A percentile compares a stretch with the other conserved stretches of the same genome.
Evolutionary conservation across 2,113 vertebrate species (phyloP).

Genomic region (Hippopotamus amphibius): DNA sequence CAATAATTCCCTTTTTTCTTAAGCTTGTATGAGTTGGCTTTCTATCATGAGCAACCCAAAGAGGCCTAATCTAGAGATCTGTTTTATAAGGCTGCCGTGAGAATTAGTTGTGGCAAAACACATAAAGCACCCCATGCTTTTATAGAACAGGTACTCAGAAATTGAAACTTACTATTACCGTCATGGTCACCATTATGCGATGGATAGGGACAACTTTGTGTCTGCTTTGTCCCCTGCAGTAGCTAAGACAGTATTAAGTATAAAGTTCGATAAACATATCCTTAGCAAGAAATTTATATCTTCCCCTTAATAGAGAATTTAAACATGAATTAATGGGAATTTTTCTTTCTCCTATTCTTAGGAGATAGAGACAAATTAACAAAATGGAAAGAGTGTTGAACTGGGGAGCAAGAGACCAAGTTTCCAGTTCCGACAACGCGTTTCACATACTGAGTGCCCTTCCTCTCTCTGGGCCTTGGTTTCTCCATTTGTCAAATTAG

Average conservation of each 20-base stretch:
- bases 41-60: background rate
- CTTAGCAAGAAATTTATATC: background rate
- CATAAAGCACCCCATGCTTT: background rate
- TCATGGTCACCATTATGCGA: background rate
- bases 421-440: background rate
- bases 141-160: background rate
- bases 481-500: conserved; percentile 7
- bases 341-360: conserved; percentile 48
- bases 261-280: background rate
- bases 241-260: background rate
- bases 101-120: conserved; percentile 11
- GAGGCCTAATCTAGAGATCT: background rate
- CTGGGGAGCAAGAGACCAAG: background rate
- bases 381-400: conserved; percentile 17
- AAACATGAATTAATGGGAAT: background rate
- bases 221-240: background rate
- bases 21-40: conserved; percentile 43
- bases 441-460: background rate
- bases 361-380: background rate
- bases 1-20: background rate
- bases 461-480: background rate
- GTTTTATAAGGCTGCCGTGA: background rate
- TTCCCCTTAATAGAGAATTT: background rate
- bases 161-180: background rate
- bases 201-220: background rate